phyloP scores from a whole-genome alignment of 2,113 vertebrate species.

The Gopherus flavomarginatus region DNA sequence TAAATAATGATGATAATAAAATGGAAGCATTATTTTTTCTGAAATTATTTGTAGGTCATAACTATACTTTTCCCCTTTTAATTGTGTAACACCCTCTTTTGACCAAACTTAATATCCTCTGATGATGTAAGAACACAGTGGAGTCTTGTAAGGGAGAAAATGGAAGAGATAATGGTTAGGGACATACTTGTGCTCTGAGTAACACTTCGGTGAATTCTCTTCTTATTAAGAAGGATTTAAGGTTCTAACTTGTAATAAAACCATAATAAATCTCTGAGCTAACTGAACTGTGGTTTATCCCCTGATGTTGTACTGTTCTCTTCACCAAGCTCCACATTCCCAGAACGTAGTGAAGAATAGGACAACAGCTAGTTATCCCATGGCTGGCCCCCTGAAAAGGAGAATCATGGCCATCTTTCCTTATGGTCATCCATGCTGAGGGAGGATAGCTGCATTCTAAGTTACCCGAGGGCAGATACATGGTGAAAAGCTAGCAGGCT shows the following conservation, averaged over 20 bases:
- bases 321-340: background rate
- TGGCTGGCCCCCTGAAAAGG: background rate
- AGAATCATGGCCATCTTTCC: background rate
- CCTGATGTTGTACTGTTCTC: background rate
- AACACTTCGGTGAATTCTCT: background rate
- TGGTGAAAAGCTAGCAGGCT: background rate
- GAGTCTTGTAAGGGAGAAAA: background rate
- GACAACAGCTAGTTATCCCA: background rate
- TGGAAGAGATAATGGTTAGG: background rate
- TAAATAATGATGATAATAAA: background rate
- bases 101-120: background rate
- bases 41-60: background rate
- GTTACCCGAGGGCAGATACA: background rate
- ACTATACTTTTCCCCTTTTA: too few relatives aligned
- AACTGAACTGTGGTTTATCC: fast-evolving
- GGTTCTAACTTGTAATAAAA: background rate
- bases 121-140: background rate
- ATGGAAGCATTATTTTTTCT: background rate
- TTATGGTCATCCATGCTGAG: background rate
- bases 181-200: background rate
- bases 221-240: background rate
- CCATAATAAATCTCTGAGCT: background rate
- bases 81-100: background rate
- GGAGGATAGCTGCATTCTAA: background rate
- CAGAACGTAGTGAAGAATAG: fast-evolving